These are phyloP conservation scores for Quadriops clusia DNA, from an alignment of 2,888 invertebrate genomes.

Conservation along the genomic window DNA sequence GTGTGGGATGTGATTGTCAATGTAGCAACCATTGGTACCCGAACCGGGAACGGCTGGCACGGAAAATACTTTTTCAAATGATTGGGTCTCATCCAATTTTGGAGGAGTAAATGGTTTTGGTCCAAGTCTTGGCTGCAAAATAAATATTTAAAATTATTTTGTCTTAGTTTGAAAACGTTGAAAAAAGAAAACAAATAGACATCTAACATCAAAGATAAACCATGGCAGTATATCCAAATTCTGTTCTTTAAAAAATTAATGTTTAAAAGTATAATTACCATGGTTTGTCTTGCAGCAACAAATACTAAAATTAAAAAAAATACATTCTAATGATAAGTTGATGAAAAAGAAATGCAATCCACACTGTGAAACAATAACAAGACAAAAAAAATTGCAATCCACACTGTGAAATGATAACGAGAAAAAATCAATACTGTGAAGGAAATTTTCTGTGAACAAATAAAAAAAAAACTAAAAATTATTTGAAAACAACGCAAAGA, in stretches of 20 bases:
- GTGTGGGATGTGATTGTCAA: neutral
- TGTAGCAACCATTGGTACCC: constrained; percentile 30
- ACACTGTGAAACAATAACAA: constrained; percentile 17
- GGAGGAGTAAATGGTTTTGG: constrained; percentile 79
- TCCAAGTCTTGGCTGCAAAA: constrained; percentile 65
- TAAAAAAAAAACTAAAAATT: constrained; percentile 13
- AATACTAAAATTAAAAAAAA: no score
- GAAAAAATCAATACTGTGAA: constrained; percentile 11
- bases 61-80: constrained; percentile 71
- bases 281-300: no score
- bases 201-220: no score
- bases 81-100: constrained; percentile 58
- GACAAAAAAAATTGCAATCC: constrained; percentile 8
- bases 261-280: no score
- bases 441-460: constrained; percentile 7
- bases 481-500: constrained; percentile 17
- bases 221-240: no score
- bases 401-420: constrained; percentile 10
- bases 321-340: no score
- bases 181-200: no score
- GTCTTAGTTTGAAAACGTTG: no score
- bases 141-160: constrained; percentile 1
- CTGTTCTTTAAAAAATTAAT: no score
- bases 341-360: no score
- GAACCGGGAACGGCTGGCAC: constrained; percentile 60